These are phyloP conservation scores for Dione juno DNA, from an alignment of 2,888 invertebrate species.

Conservation along the genomic window DNA sequence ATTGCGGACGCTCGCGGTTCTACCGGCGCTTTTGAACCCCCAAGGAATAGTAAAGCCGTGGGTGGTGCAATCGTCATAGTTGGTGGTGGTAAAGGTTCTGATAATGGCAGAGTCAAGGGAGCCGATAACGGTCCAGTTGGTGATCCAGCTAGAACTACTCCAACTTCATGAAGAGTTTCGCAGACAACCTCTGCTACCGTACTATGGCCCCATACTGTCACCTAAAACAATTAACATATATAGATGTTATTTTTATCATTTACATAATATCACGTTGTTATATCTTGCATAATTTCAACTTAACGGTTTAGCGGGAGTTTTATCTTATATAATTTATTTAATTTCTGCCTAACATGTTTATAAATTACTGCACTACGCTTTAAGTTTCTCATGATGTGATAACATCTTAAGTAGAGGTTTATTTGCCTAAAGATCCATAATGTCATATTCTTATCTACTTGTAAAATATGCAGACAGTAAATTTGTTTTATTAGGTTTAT, in stretches of 20 bases:
- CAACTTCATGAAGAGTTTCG: conserved; percentile 74
- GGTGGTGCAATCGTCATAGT: conserved; percentile 61
- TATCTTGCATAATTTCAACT: neutral
- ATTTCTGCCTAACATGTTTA: neutral
- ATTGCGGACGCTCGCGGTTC: conserved; percentile 83
- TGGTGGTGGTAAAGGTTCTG: conserved; percentile 59
- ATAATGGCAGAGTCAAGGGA: conserved; percentile 62
- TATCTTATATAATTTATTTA: neutral
- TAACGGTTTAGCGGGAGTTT: neutral
- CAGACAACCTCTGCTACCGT: conserved; percentile 77
- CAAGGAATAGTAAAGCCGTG: conserved; percentile 81
- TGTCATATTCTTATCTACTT: conserved; percentile 16
- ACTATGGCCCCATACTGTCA: conserved; percentile 69
- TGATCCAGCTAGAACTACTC: conserved; percentile 68
- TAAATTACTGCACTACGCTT: conserved; percentile 3
- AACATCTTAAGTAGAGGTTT: conserved; percentile 38
- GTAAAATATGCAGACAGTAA: conserved; percentile 22
- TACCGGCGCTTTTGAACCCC: conserved; percentile 85
- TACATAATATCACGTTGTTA: neutral
- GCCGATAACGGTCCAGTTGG: conserved; percentile 69
- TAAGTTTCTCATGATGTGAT: conserved; percentile 28
- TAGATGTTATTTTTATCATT: neutral
- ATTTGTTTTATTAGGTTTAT: conserved; percentile 38
- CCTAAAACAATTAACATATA: conserved; percentile 60
- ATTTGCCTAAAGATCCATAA: conserved; percentile 29